Evolutionary conservation across 1,140 invertebrate genomes (phyloP), one percentile per base, ranked within the genome.

Genomic region (Plectrocnemia conspersa): DNA sequence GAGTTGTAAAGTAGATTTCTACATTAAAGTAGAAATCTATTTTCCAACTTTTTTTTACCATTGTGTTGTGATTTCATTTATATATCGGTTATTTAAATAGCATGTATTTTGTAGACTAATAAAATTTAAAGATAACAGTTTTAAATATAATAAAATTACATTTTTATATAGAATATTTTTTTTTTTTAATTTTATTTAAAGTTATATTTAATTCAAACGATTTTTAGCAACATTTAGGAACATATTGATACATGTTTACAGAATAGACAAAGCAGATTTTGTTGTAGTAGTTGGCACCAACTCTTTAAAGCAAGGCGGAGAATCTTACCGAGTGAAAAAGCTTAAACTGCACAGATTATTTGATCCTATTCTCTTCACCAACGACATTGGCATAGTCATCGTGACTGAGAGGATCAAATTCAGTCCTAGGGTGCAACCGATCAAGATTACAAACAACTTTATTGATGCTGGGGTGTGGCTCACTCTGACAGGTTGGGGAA

Each of bases 401-500:
- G 7, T 47, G 4, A 6, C 11, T 3, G 16, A n/a, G 19, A 10
- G 5, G 2, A n/a, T 47, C 16, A n/a, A n/a, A 1, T 32, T 47
- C 25, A 25, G 10, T 9, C 63, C 59, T 2, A 58, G 52, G 2
- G 70, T 78, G 0, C 64, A 71, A 35, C 69, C 73, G 0, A 75
- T 77, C 36, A 33, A 27, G 2, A 56, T 78, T 4, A 65, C 74
- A 5, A 61, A 62, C 0, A 23, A 46, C 0, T 58, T 68, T 40
- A 70, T 74, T 3, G 60, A 53, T 0, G 72, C 58, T 10, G 70
- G 66, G 1, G 66, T 64, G 1, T 63, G 65, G 25, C 57, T 73
- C 2, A 46, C 68, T n/a, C 63, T 77, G 1, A 72, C 68, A 21
- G 77, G 77, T 2, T 79, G 77, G 77, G 77, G 77, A n/a, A 64